Evolutionary conservation across 2,797 vertebrate genomes (phyloP).

Genomic region (Myotis daubentonii): DNA sequence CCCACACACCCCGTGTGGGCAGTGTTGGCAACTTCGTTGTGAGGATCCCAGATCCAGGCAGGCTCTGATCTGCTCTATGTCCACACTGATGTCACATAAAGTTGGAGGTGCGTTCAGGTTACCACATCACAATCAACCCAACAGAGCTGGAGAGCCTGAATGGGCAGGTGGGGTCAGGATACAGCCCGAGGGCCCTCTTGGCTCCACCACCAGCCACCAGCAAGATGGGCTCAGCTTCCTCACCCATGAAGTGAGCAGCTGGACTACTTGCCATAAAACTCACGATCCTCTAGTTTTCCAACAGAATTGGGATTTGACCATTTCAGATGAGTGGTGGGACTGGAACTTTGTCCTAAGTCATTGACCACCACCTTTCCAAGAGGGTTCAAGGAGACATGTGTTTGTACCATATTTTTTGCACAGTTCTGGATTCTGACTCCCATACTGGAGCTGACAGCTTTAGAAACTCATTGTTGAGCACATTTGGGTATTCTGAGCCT

Average conservation of each 20-base stretch:
- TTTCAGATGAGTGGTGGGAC: not conserved
- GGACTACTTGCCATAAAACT: not conserved
- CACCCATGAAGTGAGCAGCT: not conserved
- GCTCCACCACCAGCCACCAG: no score
- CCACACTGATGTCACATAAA: fast-evolving
- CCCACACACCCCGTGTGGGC: fast-evolving
- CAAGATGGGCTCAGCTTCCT: not conserved
- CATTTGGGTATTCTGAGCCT: not conserved
- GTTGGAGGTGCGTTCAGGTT: not conserved
- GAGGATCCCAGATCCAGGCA: not conserved
- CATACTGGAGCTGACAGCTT: not conserved
- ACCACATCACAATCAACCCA: no score
- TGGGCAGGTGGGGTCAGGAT: not conserved
- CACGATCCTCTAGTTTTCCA: not conserved
- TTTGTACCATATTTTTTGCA: not conserved
- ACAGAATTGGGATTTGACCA: not conserved
- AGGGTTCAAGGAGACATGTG: not conserved
- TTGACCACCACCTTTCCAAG: not conserved
- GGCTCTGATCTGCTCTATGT: not conserved
- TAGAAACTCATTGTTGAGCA: not conserved
- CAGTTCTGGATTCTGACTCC: not conserved
- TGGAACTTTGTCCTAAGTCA: not conserved
- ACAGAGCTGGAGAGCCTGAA: not conserved
- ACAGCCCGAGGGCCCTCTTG: no score
- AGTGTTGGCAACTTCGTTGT: not conserved